Conservation (phyloP, 2,888 invertebrate species). For the Cheilosia pagana region DNA sequence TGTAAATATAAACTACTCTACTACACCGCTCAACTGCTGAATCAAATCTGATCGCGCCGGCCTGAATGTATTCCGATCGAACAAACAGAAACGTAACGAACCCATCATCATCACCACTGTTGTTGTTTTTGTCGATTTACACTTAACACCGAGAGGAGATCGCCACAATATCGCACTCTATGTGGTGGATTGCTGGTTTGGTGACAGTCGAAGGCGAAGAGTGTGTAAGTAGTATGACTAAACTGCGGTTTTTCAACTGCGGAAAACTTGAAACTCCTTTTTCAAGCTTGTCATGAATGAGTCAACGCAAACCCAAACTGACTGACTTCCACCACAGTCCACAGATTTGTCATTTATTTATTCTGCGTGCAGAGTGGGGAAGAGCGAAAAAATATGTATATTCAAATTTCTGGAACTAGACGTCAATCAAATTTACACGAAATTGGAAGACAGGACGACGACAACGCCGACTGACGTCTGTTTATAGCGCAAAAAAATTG, state of each 20-base stretch:
- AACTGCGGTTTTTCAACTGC: conserved; percentile 56
- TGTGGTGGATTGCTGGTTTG: background rate
- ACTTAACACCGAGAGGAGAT: conserved; percentile 33
- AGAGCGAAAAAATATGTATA: background rate
- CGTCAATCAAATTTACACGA: conserved; percentile 31
- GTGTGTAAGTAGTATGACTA: conserved; percentile 57
- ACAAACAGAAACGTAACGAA: conserved; percentile 32
- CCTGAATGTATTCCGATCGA: conserved; percentile 38
- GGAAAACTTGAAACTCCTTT: conserved; percentile 56
- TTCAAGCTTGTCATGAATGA: conserved; percentile 47
- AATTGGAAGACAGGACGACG: conserved; percentile 15
- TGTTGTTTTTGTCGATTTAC: conserved; percentile 7
- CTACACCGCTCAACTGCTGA: conserved; percentile 57
- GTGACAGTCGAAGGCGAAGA: conserved; percentile 16
- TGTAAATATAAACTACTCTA: conserved; percentile 25
- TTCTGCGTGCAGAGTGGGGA: background rate
- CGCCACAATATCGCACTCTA: conserved; percentile 45
- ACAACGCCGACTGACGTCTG: background rate
- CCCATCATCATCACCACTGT: conserved; percentile 22
- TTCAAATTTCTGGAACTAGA: conserved; percentile 1
- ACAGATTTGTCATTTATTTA: conserved; percentile 60
- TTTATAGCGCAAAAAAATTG: background rate
- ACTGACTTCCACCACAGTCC: background rate
- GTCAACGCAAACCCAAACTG: conserved; percentile 20
- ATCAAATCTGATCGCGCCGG: conserved; percentile 64